Conservation (phyloP, 30 jellyfish, hydroid and myxozoan genomes). For the Catostylus mosaicus region DNA sequence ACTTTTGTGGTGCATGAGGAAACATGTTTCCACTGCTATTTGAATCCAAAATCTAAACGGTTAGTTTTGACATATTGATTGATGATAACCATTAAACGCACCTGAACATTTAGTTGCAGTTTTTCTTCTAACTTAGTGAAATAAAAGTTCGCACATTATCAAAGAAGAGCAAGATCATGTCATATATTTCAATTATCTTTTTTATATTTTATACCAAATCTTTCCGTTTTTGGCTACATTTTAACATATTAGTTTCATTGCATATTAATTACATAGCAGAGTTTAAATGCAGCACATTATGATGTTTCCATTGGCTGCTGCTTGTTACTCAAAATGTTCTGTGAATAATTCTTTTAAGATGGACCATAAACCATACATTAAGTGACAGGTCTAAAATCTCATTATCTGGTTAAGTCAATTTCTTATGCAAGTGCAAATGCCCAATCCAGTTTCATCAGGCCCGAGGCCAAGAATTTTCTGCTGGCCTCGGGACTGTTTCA, state of each 20-base stretch:
- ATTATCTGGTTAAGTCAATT: not conserved
- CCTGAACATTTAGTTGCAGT: not conserved
- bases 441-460: too few species aligned
- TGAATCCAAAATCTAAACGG: constrained; percentile 5
- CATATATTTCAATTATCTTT: too few species aligned
- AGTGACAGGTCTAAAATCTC: not conserved
- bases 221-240: not conserved
- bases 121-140: not conserved
- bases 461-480: too few species aligned
- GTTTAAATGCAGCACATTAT: too few species aligned
- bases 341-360: not conserved
- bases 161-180: too few species aligned
- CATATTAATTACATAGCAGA: too few species aligned
- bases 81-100: not conserved
- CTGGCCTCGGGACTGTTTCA: not conserved
- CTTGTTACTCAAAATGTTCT: too few species aligned
- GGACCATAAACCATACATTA: not conserved
- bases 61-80: not conserved
- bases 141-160: not conserved
- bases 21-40: not conserved
- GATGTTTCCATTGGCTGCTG: too few species aligned
- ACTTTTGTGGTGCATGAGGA: not conserved
- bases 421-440: not conserved
- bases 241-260: not conserved
- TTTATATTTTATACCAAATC: not conserved